Evolutionary conservation across 2,113 vertebrate genomes (phyloP).

Genomic region (Grantiella picta): DNA sequence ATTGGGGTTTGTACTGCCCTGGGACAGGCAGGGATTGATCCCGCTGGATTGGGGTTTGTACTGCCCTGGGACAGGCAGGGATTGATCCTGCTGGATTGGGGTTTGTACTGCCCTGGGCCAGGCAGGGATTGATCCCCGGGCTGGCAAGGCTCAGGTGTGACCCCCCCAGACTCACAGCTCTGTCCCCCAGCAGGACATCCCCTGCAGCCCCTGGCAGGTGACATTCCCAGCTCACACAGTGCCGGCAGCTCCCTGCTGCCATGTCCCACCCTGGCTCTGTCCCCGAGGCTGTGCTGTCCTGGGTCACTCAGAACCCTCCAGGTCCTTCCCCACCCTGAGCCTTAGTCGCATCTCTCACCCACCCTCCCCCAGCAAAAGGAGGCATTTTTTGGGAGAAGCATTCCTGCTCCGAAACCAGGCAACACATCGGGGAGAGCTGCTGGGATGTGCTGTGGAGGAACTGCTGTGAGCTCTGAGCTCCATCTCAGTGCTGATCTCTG

Average conservation of each 20-base stretch:
- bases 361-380: background rate
- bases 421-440: background rate
- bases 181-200: fast-evolving
- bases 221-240: fast-evolving
- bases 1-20: too few relatives aligned
- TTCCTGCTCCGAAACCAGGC: fast-evolving
- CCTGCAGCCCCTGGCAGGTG: fast-evolving
- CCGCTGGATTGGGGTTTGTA: too few relatives aligned
- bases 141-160: background rate
- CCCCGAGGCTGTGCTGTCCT: background rate
- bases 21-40: background rate
- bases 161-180: too few relatives aligned
- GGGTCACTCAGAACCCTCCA: too few relatives aligned
- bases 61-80: too few relatives aligned
- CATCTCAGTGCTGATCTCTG: background rate
- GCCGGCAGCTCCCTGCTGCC: fast-evolving
- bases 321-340: background rate
- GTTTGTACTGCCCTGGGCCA: background rate
- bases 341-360: background rate
- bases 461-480: background rate
- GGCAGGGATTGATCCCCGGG: background rate
- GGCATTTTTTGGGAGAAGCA: background rate
- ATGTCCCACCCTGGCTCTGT: fast-evolving
- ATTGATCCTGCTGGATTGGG: too few relatives aligned
- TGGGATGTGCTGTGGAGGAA: background rate